A percentile compares a stretch with the other conserved stretches of the same genome.
phyloP scores from a whole-genome alignment of 1,140 invertebrate genomes.

The Drosophila neocordata region DNA sequence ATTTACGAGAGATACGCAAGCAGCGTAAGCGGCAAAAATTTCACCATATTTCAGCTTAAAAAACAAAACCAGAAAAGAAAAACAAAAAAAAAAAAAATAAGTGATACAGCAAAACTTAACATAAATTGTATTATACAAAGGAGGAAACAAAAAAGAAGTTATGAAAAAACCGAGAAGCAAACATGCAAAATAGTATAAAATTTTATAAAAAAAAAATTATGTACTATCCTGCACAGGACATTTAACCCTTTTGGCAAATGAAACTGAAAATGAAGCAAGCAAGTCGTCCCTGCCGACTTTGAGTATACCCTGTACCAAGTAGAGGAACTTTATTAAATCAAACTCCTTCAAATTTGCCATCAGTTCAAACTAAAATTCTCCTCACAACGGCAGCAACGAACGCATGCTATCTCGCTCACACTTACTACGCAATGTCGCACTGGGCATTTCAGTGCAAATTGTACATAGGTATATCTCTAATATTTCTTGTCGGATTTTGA shows the following conservation, averaged over 20 bases:
- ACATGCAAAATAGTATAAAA: slow-evolving; percentile 20
- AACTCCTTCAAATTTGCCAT: too few relatives aligned
- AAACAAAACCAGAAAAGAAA: slow-evolving; percentile 4
- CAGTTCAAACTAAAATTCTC: too few relatives aligned
- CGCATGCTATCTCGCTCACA: too few relatives aligned
- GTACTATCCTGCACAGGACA: slow-evolving; percentile 22
- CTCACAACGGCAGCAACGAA: too few relatives aligned
- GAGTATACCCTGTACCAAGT: too few relatives aligned
- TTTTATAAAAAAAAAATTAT: slow-evolving; percentile 67
- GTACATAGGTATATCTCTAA: too few relatives aligned
- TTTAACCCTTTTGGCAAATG: slow-evolving; percentile 5
- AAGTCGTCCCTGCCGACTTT: too few relatives aligned
- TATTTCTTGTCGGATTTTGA: too few relatives aligned
- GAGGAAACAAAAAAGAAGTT: background rate
- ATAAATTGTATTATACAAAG: background rate
- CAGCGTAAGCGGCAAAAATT: slow-evolving; percentile 61
- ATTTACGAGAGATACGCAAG: slow-evolving; percentile 63
- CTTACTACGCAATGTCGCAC: too few relatives aligned
- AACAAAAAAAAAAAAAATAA: background rate
- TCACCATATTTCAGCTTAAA: slow-evolving; percentile 66
- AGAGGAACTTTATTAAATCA: too few relatives aligned
- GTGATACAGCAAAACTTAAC: background rate
- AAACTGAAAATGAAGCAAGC: too few relatives aligned
- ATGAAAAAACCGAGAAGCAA: background rate
- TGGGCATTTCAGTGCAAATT: too few relatives aligned